These are phyloP conservation scores for Microcaecilia unicolor DNA, from an alignment of 2,797 vertebrate species.

Conservation along the genomic window DNA sequence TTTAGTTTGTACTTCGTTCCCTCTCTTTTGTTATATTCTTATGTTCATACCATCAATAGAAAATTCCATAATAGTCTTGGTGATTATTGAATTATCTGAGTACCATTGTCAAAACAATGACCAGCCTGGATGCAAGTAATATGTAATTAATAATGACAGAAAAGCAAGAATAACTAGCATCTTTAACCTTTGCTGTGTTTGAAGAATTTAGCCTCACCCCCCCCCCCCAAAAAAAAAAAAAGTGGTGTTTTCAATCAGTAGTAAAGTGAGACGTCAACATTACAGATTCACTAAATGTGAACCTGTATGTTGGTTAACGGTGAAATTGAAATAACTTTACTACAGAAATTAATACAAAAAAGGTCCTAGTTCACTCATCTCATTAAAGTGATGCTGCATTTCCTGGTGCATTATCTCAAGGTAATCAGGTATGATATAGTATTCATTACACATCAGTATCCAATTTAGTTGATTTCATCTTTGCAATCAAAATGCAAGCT, in stretches of 20 bases:
- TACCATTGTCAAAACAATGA: too few relatives aligned
- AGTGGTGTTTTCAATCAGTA: conserved; percentile 8
- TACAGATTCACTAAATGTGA: conserved; percentile 24
- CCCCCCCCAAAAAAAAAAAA: conserved; percentile 23
- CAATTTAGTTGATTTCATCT: conserved; percentile 28
- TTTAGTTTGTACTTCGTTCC: too few relatives aligned
- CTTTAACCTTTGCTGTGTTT: conserved; percentile 13
- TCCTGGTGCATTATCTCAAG: conserved; percentile 39
- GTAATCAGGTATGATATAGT: conserved; percentile 50
- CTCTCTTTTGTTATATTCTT: too few relatives aligned
- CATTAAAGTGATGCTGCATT: conserved; percentile 44
- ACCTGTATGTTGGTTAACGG: too few relatives aligned
- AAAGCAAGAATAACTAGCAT: conserved; percentile 15
- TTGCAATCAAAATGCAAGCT: conserved; percentile 9
- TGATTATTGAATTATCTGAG: too few relatives aligned
- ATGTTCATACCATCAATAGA: too few relatives aligned
- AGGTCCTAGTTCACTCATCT: conserved; percentile 28
- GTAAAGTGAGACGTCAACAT: conserved; percentile 20
- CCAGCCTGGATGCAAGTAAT: too few relatives aligned
- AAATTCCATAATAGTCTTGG: too few relatives aligned
- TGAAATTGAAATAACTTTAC: conserved; percentile 37
- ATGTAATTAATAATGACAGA: too few relatives aligned
- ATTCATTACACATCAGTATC: conserved; percentile 44
- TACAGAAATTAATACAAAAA: conserved; percentile 46
- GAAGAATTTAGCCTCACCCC: conserved; percentile 6